Conservation (phyloP, 2,797 vertebrate genomes). For the Petrocephalus sullivani region DNA sequence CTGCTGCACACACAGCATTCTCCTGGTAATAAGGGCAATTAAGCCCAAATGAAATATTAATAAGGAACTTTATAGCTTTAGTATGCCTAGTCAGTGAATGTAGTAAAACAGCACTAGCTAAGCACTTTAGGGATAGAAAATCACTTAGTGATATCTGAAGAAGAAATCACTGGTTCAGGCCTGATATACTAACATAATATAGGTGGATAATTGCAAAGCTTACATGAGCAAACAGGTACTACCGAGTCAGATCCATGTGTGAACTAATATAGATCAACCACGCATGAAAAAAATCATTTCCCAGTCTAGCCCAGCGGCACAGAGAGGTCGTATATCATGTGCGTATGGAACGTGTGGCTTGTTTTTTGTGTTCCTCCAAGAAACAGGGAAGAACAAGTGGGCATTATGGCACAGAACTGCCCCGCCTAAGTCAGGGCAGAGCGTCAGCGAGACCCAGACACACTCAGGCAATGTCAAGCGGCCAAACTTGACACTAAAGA, state of each 20-base stretch:
- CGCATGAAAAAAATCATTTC: neutral
- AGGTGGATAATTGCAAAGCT: neutral
- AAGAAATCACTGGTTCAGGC: neutral
- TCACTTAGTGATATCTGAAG: neutral
- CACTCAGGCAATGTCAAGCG: neutral
- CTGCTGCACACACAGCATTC: constrained; percentile 28
- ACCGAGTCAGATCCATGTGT: neutral
- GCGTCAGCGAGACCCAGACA: neutral
- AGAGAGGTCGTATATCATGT: neutral
- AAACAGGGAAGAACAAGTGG: neutral
- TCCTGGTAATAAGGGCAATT: constrained; percentile 36
- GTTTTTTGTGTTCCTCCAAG: too few relatives aligned
- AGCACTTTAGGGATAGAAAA: neutral
- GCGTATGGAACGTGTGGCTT: neutral
- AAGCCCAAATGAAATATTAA: constrained; percentile 38
- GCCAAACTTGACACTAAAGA: neutral
- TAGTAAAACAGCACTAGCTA: constrained; percentile 18
- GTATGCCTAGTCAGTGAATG: constrained; percentile 24
- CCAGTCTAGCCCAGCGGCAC: neutral
- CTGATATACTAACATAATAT: neutral
- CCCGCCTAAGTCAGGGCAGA: neutral
- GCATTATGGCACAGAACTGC: neutral
- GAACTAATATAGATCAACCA: neutral
- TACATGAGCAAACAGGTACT: neutral
- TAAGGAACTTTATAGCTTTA: constrained; percentile 27